Base-by-base conservation (phyloP, 1,140 invertebrate species). In the Drosophila mauritiana region DNA sequence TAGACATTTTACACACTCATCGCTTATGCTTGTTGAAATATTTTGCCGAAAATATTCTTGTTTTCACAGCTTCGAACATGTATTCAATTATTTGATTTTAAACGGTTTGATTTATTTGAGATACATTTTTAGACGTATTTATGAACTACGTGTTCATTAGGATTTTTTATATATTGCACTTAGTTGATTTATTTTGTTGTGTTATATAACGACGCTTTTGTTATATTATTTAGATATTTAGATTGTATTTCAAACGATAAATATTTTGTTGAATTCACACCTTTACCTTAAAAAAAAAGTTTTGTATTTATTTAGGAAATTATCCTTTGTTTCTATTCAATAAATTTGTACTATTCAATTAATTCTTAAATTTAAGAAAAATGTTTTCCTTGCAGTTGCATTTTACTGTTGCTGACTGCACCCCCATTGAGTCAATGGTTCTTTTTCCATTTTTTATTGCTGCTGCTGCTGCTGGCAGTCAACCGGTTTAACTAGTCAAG, bases 401-500 rank as follows among this genome's bases (percentile, higher is more conserved):
- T 56, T 83, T 55, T 70, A 63, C 34, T 78, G 48, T 45, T 45
- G 22, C 64, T 27, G 37, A 36, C 57, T 70, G 72, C 82, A 85
- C 62, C 58, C 49, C 61, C 63, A 62, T 59, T 74, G 37, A 58
- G 25, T 61, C 36, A 20, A 54, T 58, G 62, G 31, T 80, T 59
- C 45, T 78, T 69, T 17, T 77, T 59, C 39, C 63, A 68, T 56
- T 45, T 73, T 12, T n/a, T 15, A 13, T 13, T 48, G 52, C 43
- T 65, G 52, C 63, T 59, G 54, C 58, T 55, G 46, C 22, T 34
- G 36, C 20, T 63, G 51, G 58, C 55, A 10, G 42, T 58, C 40
- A 86, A 86, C 82, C 78, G 83, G 82, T 86, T 85, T 69, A 68
- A 77, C 73, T 67, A 85, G 83, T 79, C 69, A 70, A 58, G 40